Evolutionary conservation across 2,888 invertebrate genomes (phyloP).

Genomic region (Polymixis flavicincta): DNA sequence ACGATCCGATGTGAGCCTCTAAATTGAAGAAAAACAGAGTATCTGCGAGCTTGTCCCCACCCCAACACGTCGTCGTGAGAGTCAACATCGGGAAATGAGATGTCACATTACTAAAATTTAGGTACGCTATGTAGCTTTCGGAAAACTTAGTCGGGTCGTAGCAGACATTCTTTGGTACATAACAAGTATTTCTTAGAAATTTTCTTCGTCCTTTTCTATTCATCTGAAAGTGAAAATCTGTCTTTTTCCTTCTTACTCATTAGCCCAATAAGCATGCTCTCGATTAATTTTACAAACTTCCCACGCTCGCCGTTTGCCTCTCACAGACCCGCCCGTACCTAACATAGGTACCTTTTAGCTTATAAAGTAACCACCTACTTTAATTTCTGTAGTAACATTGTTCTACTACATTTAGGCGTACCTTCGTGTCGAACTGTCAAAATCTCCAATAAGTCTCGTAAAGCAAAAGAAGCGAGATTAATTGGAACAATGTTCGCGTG

Average conservation of each 20-base stretch:
- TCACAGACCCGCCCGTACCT: not conserved
- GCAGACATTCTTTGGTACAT: not conserved
- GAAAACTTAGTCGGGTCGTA: not conserved
- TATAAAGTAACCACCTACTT: not conserved
- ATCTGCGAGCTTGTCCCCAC: not conserved
- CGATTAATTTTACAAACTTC: constrained; percentile 4
- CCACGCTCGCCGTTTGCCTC: not conserved
- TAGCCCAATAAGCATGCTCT: not conserved
- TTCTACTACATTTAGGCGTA: constrained; percentile 6
- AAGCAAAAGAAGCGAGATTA: constrained; percentile 65
- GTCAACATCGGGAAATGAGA: constrained; percentile 21
- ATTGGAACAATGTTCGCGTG: constrained; percentile 68
- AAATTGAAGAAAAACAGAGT: not conserved
- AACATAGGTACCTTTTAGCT: not conserved
- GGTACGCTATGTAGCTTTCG: not conserved
- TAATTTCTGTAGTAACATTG: constrained; percentile 19
- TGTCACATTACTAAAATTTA: constrained; percentile 12
- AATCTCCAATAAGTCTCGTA: constrained; percentile 65
- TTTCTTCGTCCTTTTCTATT: constrained; percentile 3
- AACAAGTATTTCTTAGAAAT: not conserved
- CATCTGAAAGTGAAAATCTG: not conserved
- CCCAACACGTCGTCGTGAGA: not conserved
- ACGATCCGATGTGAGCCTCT: not conserved
- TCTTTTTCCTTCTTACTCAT: not conserved
- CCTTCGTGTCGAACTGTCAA: constrained; percentile 61